Percentiles rank a stretch among this genome's conserved stretches.
phyloP scores from a whole-genome alignment of 1,140 invertebrate species.

The Atta colombica region DNA sequence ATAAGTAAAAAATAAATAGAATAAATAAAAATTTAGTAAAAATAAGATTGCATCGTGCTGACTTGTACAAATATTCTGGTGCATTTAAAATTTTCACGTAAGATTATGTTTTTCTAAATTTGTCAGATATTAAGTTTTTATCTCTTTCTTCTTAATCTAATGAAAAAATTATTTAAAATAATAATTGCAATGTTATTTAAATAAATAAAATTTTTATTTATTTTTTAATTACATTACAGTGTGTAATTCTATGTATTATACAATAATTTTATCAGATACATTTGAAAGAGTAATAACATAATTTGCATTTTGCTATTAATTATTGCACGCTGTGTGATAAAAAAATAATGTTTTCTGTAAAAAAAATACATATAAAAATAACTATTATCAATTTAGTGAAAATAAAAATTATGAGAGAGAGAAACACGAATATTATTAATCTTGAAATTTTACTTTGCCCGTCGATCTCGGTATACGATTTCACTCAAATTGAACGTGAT shows the following conservation, averaged over 20 bases:
- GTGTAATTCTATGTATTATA: not conserved
- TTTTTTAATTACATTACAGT: not conserved
- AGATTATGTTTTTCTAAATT: not conserved
- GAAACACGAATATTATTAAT: slow-evolving; percentile 8
- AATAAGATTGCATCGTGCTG: not conserved
- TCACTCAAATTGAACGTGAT: slow-evolving; percentile 30
- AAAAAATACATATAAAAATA: slow-evolving; percentile 10
- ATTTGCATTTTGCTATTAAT: not conserved
- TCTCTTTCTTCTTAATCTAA: not conserved
- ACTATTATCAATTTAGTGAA: not conserved
- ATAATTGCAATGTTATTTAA: not conserved
- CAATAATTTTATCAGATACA: slow-evolving; percentile 14
- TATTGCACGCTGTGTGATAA: not conserved
- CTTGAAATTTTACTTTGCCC: not conserved
- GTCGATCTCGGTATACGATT: slow-evolving; percentile 4
- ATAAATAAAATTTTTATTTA: not conserved
- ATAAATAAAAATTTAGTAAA: not conserved
- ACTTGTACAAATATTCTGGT: not conserved
- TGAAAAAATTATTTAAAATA: not conserved
- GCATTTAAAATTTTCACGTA: not conserved
- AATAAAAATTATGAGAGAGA: not conserved
- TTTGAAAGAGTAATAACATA: not conserved
- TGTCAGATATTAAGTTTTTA: not conserved
- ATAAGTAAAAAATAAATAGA: too few species aligned
- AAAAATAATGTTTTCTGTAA: not conserved